A percentile compares a stretch with the other conserved stretches of the same genome.
Evolutionary conservation across 2,888 invertebrate genomes (phyloP).

Genomic region (Apotomis turbidana): DNA sequence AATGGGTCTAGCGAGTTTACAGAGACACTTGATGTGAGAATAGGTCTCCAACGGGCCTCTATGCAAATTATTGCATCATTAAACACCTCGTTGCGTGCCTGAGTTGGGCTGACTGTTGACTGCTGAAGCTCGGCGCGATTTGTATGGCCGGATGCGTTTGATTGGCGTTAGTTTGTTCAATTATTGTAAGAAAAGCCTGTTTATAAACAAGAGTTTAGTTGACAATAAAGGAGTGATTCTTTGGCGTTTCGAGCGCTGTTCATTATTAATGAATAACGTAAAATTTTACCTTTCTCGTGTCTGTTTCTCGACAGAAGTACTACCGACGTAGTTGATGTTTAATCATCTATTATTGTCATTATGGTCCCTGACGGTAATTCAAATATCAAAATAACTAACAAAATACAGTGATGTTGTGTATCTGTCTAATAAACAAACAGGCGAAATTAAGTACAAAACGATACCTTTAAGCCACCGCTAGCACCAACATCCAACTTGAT

Average conservation of each 20-base stretch:
- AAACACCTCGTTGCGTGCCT: slow-evolving; percentile 75
- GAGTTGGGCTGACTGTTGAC: slow-evolving; percentile 49
- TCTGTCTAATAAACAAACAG: neutral
- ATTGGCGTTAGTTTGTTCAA: slow-evolving; percentile 74
- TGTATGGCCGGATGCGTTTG: slow-evolving; percentile 73
- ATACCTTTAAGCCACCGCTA: neutral
- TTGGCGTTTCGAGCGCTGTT: neutral
- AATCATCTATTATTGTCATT: neutral
- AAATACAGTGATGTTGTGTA: neutral
- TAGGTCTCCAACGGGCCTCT: slow-evolving; percentile 69
- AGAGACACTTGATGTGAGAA: slow-evolving; percentile 76
- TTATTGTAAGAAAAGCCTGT: slow-evolving; percentile 54
- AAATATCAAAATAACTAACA: neutral
- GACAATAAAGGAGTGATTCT: slow-evolving; percentile 16
- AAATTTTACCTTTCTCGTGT: neutral
- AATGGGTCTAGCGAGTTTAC: slow-evolving; percentile 48
- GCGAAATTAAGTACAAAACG: neutral
- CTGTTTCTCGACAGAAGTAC: too few relatives aligned
- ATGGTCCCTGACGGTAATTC: neutral
- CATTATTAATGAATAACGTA: slow-evolving; percentile 19
- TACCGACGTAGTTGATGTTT: neutral
- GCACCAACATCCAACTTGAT: slow-evolving; percentile 18
- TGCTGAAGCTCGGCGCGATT: slow-evolving; percentile 58
- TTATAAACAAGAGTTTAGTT: slow-evolving; percentile 31
- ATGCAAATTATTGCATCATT: slow-evolving; percentile 83